Conservation (phyloP, 2,797 vertebrate species). For the Eulemur coronatus region DNA sequence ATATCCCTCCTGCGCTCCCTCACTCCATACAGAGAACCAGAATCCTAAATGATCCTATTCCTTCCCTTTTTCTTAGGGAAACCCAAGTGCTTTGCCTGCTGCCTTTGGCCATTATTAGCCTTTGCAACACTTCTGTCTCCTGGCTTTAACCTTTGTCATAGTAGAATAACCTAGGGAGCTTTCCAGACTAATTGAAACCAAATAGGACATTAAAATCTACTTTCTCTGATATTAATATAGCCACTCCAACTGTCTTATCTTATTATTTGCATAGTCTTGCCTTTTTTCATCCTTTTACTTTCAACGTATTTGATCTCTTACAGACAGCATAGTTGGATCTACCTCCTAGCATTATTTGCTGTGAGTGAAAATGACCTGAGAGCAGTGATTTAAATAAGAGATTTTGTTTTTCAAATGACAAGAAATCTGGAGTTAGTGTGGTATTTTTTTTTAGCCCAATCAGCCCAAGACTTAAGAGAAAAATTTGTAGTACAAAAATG, state of each 20-base stretch:
- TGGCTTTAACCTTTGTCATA: background rate
- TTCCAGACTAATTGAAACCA: background rate
- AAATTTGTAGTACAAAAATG: background rate
- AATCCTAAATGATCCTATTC: background rate
- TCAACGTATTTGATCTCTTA: slow-evolving; percentile 21
- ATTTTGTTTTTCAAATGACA: background rate
- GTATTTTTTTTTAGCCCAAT: background rate
- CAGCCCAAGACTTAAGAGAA: background rate
- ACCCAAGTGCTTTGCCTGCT: background rate
- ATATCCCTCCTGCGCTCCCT: background rate
- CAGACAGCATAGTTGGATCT: background rate
- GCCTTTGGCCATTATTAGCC: background rate
- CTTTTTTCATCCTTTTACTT: background rate
- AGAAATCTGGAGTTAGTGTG: background rate
- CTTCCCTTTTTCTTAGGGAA: background rate
- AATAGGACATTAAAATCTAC: background rate
- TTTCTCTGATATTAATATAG: slow-evolving; percentile 9
- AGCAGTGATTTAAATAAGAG: background rate
- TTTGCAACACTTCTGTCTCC: background rate
- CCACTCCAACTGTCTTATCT: background rate
- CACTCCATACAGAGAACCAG: background rate
- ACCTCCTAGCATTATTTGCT: background rate
- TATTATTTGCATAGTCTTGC: background rate
- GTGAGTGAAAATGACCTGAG: background rate
- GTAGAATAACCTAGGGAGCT: background rate